phyloP scores from a whole-genome alignment of 2,888 invertebrate genomes.

The Tenthredo scrophulariae region DNA sequence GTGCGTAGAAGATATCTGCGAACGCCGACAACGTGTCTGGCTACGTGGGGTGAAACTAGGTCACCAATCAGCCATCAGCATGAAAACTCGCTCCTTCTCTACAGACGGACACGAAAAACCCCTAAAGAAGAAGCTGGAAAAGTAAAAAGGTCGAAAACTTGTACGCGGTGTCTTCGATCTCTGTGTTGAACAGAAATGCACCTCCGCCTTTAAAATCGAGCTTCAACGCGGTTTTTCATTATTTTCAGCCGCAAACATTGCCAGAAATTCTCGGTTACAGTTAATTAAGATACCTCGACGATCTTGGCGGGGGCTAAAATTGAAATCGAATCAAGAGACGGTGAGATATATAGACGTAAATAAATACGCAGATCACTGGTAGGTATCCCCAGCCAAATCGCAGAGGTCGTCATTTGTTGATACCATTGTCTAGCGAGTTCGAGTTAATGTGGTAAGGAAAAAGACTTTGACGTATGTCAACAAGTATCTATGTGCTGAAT shows the following conservation, averaged over 20 bases:
- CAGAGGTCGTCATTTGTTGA: neutral
- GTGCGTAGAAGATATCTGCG: conserved; percentile 67
- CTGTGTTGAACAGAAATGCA: neutral
- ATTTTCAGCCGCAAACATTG: neutral
- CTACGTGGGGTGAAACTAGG: conserved; percentile 67
- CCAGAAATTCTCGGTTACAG: neutral
- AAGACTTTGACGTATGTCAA: neutral
- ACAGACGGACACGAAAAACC: neutral
- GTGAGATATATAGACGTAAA: neutral
- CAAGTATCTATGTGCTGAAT: neutral
- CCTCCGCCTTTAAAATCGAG: neutral
- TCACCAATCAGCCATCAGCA: conserved; percentile 59
- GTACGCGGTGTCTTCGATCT: neutral
- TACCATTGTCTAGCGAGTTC: neutral
- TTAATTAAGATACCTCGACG: neutral
- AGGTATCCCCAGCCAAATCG: neutral
- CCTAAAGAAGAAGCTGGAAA: neutral
- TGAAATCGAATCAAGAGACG: neutral
- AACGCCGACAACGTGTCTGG: conserved; percentile 64
- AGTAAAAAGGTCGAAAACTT: neutral
- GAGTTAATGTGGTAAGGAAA: neutral
- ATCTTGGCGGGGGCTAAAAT: neutral
- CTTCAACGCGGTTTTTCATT: neutral
- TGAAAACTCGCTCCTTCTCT: neutral
- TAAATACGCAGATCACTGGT: neutral